Conservation (phyloP, 2,113 vertebrate genomes). For the Prunella fulvescens region DNA sequence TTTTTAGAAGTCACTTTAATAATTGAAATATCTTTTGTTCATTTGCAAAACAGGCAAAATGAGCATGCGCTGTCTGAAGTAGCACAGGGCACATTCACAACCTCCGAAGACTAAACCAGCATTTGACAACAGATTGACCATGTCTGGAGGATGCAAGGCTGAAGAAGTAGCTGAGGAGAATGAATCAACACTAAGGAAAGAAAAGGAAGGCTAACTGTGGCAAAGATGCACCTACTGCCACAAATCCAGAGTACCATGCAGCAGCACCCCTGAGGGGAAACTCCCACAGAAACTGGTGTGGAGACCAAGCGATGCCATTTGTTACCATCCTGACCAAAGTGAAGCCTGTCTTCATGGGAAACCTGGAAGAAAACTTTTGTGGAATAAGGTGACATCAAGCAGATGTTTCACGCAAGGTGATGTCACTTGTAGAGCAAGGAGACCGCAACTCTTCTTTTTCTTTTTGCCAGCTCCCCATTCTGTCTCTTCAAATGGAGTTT, state of each 20-base stretch:
- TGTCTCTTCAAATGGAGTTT: not conserved
- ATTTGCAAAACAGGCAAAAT: not conserved
- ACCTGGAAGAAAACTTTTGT: not conserved
- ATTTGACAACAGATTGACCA: not conserved
- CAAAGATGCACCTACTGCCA: rapidly evolving
- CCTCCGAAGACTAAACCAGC: not conserved
- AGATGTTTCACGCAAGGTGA: not conserved
- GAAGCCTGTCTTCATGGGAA: not conserved
- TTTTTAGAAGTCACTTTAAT: constrained; percentile 47
- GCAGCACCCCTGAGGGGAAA: not conserved
- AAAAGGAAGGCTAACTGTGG: not conserved
- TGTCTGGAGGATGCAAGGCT: not conserved
- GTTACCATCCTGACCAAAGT: not conserved
- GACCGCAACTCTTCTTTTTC: not conserved
- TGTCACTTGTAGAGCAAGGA: not conserved
- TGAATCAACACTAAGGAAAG: not conserved
- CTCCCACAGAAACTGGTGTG: not conserved
- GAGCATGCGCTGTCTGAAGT: not conserved
- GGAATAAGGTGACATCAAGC: not conserved
- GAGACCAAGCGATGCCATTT: not conserved
- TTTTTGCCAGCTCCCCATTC: not conserved
- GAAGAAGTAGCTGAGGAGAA: not conserved
- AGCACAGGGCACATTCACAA: not conserved
- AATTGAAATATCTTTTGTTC: not conserved
- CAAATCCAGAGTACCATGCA: rapidly evolving